phyloP scores from a whole-genome alignment of 2,113 vertebrate species.

The Panurus biarmicus region DNA sequence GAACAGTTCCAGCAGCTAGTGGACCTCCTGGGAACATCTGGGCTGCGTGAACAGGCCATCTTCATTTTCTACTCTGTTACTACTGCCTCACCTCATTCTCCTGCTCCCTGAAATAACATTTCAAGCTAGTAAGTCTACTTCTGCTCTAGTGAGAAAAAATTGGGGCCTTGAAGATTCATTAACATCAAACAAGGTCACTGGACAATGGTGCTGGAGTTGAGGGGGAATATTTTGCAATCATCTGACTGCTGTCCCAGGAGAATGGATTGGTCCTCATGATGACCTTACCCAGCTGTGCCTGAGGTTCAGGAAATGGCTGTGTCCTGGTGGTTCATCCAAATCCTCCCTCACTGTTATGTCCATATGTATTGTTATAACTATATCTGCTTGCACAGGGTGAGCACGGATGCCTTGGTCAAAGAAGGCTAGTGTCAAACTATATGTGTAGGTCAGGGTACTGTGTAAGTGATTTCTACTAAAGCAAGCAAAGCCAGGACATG shows the following conservation, averaged over 20 bases:
- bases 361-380: neutral
- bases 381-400: neutral
- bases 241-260: neutral
- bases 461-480: neutral
- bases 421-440: neutral
- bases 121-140: neutral
- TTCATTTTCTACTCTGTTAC: neutral
- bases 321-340: neutral
- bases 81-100: neutral
- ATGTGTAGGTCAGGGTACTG: neutral
- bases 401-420: neutral
- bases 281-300: too few species aligned
- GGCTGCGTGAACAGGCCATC: rapidly evolving
- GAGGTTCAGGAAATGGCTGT: neutral
- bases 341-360: neutral
- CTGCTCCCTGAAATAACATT: neutral
- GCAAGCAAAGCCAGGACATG: neutral
- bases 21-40: neutral
- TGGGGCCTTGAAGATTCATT: neutral
- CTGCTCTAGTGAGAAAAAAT: neutral
- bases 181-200: neutral
- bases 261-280: neutral
- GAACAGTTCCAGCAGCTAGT: neutral
- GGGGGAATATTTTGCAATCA: neutral
- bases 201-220: neutral